These are phyloP conservation scores for Hypercompe scribonia DNA, from an alignment of 2,888 invertebrate species.

Conservation along the genomic window DNA sequence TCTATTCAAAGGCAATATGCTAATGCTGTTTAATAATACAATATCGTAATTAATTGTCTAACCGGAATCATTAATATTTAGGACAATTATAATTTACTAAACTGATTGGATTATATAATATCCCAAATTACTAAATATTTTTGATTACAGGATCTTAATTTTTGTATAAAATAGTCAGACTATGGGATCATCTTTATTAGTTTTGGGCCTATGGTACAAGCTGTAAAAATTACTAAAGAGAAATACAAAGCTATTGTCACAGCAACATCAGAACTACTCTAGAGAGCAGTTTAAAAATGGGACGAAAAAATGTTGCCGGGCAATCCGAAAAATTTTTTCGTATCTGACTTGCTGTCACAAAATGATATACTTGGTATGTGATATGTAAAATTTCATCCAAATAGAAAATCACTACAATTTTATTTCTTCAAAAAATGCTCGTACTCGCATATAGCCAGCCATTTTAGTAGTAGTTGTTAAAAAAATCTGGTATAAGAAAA, in stretches of 20 bases:
- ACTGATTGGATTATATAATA: too few species aligned
- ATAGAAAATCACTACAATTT: too few species aligned
- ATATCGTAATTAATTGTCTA: too few species aligned
- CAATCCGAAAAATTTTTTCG: conserved; percentile 87
- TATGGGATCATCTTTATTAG: conserved; percentile 91
- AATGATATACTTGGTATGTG: conserved; percentile 88
- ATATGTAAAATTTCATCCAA: background rate
- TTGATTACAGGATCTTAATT: conserved; percentile 83
- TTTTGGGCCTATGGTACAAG: conserved; percentile 91
- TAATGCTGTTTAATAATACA: too few species aligned
- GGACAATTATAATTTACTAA: too few species aligned
- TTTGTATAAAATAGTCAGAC: conserved; percentile 88
- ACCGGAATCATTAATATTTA: too few species aligned
- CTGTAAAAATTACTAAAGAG: conserved; percentile 86
- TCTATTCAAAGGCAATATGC: too few species aligned
- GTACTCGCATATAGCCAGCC: too few species aligned
- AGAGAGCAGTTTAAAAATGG: conserved; percentile 95
- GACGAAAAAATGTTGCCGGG: conserved; percentile 87
- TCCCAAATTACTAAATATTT: background rate
- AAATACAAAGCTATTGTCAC: conserved; percentile 87
- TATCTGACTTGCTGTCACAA: conserved; percentile 89
- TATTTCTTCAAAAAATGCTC: too few species aligned
- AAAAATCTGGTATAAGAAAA: too few species aligned
- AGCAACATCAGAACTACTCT: conserved; percentile 86
- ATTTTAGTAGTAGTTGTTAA: too few species aligned